Conservation (phyloP, 1,140 invertebrate genomes). For the Hyles vespertilio region DNA sequence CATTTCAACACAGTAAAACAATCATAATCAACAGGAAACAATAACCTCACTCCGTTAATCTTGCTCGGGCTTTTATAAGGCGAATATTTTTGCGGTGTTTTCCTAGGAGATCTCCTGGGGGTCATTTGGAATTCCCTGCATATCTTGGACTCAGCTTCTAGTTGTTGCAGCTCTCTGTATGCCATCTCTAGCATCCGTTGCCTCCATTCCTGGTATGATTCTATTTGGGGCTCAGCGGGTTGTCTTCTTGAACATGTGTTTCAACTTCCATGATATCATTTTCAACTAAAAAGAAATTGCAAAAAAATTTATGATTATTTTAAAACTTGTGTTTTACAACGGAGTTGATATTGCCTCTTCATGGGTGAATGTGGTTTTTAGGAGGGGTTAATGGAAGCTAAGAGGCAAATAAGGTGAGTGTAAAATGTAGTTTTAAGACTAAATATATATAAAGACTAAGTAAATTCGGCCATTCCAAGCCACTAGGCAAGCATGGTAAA, state of each 20-base stretch:
- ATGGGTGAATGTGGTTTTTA: too few species aligned
- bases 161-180: conserved; percentile 43
- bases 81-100: conserved; percentile 51
- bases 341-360: too few species aligned
- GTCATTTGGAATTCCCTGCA: neutral
- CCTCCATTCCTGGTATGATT: conserved; percentile 57
- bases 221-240: conserved; percentile 32
- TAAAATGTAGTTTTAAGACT: neutral
- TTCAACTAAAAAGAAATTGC: conserved; percentile 29
- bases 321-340: too few species aligned
- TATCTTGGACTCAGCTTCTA: conserved; percentile 19
- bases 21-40: conserved; percentile 34
- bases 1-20: neutral
- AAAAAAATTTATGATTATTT: too few species aligned
- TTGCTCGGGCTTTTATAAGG: conserved; percentile 46
- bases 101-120: conserved; percentile 44
- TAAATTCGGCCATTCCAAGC: too few species aligned
- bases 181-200: conserved; percentile 43
- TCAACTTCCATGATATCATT: conserved; percentile 38
- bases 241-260: conserved; percentile 21
- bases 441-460: too few species aligned
- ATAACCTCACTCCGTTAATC: conserved; percentile 38
- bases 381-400: too few species aligned
- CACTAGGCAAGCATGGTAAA: neutral
- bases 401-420: too few species aligned